Evolutionary conservation across 2,113 vertebrate species (phyloP), one percentile per base, ranked within the genome.

Genomic region (Psephotus haematonotus): DNA sequence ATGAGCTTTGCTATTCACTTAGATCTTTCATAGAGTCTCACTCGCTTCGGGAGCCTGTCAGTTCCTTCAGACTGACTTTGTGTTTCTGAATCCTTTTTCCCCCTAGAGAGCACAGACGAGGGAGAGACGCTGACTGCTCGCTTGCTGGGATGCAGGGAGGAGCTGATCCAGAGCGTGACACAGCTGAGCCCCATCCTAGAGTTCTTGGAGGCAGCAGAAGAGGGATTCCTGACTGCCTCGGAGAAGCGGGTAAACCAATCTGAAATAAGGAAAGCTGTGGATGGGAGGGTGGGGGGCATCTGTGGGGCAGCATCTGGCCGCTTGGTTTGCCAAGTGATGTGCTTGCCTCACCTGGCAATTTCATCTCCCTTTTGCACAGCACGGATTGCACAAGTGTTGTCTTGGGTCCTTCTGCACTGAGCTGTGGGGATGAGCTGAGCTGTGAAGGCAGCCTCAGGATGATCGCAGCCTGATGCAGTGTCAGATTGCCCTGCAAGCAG

Each of bases 1-100:
- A 96, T 94, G 94, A 96, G 96, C 97, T 98, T 97, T 97, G 91
- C 94, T 97, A 96, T 98, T 98, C 97, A 92, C 97, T 98, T 97
- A 98, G 97, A 98, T 98, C 97, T 97, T 81, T 91, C 82, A 83
- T 62, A 93, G 44, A 93, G 75, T 74, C 77, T 92, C 60, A 24
- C 91, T 97, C 6, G 3, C 88, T 96, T 96, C 88, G 80, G 87
- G 79, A 95, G 80, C 90, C 97, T 97, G 97, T 98, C 97, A 96
- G 81, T 96, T 97, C 91, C 94, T 97, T 97, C 96, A 97, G 83
- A 96, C 88, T 96, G 95, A 88, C 92, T 97, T 85, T 93, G 71
- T 93, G 93, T 71, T 81, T 93, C 92, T 98, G 93, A 94, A 93
- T 93, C 77, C 44, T 35, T 78, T 78, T 70, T 20, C 44, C 77